Evolutionary conservation across 2,888 invertebrate genomes (phyloP), one percentile per base, ranked within the genome.

Genomic region (Eupithecia tripunctaria): DNA sequence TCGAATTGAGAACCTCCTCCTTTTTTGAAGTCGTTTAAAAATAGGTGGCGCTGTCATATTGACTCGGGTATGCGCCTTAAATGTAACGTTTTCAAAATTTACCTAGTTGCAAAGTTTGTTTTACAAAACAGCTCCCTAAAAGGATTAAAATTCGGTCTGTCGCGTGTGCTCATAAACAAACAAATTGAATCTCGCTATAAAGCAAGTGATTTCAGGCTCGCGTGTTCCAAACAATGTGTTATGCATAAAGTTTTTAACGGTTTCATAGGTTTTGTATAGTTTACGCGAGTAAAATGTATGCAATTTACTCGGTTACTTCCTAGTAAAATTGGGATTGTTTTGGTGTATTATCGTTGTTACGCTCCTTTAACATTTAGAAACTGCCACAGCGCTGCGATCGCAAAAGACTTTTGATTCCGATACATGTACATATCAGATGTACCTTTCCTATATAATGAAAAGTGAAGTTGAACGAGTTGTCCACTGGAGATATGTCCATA

Each of bases 131-230:
- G 67, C 68, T 70, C 36, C 38, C 32, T 73, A 38, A 62, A 78
- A 74, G 72, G 72, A 77, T 79, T 74, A 75, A 72, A 74, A 70
- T 66, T 56, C 68, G 32, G 64, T 72, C 67, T 41, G 62, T 73
- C 66, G 76, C 68, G 65, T 60, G 62, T 71, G 69, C 70, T 76
- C 76, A 79, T 82, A 82, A 83, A 81, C 84, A 82, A 80, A 78
- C 70, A 82, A 84, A 85, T 84, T 84, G 82, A 83, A 85, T 85
- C 82, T 83, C 74, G 81, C 81, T 76, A 80, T 84, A 82, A 84
- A 82, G 82, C 81, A 82, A 84, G 82, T 82, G 81, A 82, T 83
- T 86, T 84, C 82, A 82, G 79, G 81, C 80, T 74, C 70, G 80
- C 81, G 81, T 86, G 78, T 82, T 79, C 77, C 72, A 76, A 75